Base-by-base conservation (phyloP, 1,140 invertebrate species). In the Globodera rostochiensis region DNA sequence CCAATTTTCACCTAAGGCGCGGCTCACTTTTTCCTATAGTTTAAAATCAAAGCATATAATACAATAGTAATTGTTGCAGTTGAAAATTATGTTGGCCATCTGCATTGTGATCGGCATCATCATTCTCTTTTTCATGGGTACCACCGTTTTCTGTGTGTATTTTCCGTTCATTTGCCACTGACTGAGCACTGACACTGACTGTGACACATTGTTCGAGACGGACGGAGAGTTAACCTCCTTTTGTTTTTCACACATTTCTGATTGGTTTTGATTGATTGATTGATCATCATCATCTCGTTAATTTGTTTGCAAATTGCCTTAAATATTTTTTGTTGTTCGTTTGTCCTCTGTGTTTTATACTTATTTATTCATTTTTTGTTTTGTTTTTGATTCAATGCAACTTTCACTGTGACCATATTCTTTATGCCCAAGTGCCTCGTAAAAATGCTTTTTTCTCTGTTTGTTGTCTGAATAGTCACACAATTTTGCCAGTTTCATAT, bases 81-180 rank as follows among this genome's bases (percentile, higher is more conserved):
- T 86, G 60, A 86, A 87, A 83, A 86, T 86, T 66, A 57, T 60
- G 9, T 50, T 80, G 7, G 36, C 69, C 36, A 77, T 85, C 45
- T 81, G 83, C 36, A 15, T 73, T 73, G 66, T 83, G 15, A 15
- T 86, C 49, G 36, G 60, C n/a, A 82, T 86, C 53, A 67, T 86
- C 13, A 15, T 86, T 67, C 47, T 86, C 11, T 75, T 86, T 53
- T 47, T 84, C 19, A 15, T 86, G 45, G 66, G 83, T 21, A 76
- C 47, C 46, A 73, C 86, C 19, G 71, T 79, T 49, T 87, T 86
- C 76, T 86, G 85, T 69, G 69, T 87, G 53, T 86, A 86, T 66
- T 73, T 85, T 11, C 84, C 84, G 70, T 75, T 86, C 50, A 64
- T 86, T 78, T 85, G 84, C 70, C 81, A 80, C 57, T 84, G 45